Base-by-base conservation (phyloP, 1,140 invertebrate genomes). In the Drosophila sechellia region DNA sequence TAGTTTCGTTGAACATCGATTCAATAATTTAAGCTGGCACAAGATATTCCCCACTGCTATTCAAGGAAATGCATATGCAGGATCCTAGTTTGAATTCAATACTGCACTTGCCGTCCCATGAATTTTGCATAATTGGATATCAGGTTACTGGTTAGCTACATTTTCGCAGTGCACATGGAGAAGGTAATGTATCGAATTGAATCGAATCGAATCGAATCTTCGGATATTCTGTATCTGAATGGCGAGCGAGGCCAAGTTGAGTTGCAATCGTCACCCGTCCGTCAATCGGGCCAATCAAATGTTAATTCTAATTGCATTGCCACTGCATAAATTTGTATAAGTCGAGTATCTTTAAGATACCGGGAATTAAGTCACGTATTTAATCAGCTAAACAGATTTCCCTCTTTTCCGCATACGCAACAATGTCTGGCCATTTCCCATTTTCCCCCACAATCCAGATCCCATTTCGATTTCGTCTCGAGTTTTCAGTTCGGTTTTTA, bases 341-440 rank as follows among this genome's bases (percentile, higher is more conserved):
- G 42, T 40, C 49, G 65, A 20, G 65, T 72, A 61, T 61, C 70
- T 75, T 66, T 31, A 76, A 79, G 80, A 48, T 71, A 80, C 57
- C 56, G 60, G 54, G 79, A 89, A 89, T 89, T 87, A 89, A 89
- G 84, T 89, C 84, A 89, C 84, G 84, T 87, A 87, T 87, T 86
- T 86, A 86, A 85, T 85, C 81, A 79, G 81, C 83, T 79, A 87
- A 87, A 86, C 83, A 86, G 77, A 86, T 79, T 64, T 61, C 46
- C 55, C 53, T 39, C 64, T 79, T 50, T 60, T 42, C 39, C 37
- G 37, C 40, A 35, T 17, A 13, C 46, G 64, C 64, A 68, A 58
- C 68, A 81, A 81, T 68, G 61, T 66, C 49, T 39, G 48, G 31
- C 15, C 25, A 48, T 40, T 69, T 70, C 22, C 66, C 50, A 56